A percentile compares a stretch with the other conserved stretches of the same genome.
Evolutionary conservation across 2,797 vertebrate species (phyloP).

Genomic region (Rachycentron canadum): DNA sequence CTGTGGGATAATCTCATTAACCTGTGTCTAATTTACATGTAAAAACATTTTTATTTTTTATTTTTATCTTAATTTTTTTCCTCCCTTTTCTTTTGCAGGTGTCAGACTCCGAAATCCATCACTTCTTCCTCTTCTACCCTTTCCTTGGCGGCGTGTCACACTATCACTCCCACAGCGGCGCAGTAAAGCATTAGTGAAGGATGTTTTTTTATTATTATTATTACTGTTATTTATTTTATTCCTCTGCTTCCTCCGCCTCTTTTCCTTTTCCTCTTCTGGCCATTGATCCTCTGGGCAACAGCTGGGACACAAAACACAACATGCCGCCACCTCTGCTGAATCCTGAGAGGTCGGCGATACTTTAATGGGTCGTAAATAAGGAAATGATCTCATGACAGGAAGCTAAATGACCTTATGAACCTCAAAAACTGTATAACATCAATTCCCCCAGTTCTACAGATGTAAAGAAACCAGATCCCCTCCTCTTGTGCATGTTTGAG

Average conservation of each 20-base stretch:
- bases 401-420: constrained; percentile 37
- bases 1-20: constrained; percentile 49
- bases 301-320: constrained; percentile 45
- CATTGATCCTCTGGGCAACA: constrained; percentile 28
- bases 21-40: constrained; percentile 2
- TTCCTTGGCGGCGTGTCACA: constrained; percentile 83
- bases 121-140: constrained; percentile 87
- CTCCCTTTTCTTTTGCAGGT: constrained; percentile 83
- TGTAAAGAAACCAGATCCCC: constrained; percentile 38
- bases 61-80: background rate
- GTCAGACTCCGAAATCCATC: constrained; percentile 88
- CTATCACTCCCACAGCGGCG: constrained; percentile 72
- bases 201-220: constrained; percentile 14
- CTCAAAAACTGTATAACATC: constrained; percentile 55
- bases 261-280: constrained; percentile 21
- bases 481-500: constrained; percentile 71
- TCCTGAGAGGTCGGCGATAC: constrained; percentile 13
- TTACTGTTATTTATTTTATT: constrained; percentile 54
- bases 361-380: background rate
- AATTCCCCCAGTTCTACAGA: constrained; percentile 27
- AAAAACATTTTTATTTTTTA: background rate
- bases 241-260: constrained; percentile 13
- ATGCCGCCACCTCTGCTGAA: constrained; percentile 26
- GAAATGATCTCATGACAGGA: constrained; percentile 30
- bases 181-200: constrained; percentile 64